Evolutionary conservation across 2,797 vertebrate genomes (phyloP).

Genomic region (Huso huso): DNA sequence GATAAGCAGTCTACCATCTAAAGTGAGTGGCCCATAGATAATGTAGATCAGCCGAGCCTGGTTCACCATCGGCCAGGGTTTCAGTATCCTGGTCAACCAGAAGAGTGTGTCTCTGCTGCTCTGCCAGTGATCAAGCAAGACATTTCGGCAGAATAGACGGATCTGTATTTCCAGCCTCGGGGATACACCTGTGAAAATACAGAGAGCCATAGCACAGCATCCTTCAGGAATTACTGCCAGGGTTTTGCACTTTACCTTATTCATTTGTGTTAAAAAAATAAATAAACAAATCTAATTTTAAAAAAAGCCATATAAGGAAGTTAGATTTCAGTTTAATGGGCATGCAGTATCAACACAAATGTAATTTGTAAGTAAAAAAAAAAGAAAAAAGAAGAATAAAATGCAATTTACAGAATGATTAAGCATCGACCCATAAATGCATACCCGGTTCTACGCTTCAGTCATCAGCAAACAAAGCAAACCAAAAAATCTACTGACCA

Average conservation of each 20-base stretch:
- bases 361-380: no score
- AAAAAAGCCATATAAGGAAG: no score
- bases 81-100: slow-evolving; percentile 75
- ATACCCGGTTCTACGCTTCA: no score
- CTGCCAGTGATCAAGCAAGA: slow-evolving; percentile 68
- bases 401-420: no score
- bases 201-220: neutral
- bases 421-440: no score
- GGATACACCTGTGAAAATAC: slow-evolving; percentile 48
- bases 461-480: no score
- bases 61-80: slow-evolving; percentile 80
- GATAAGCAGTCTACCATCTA: slow-evolving; percentile 51
- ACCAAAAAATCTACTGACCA: no score
- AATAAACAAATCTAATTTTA: no score
- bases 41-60: slow-evolving; percentile 81
- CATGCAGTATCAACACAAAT: no score
- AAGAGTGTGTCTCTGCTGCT: slow-evolving; percentile 60
- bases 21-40: slow-evolving; percentile 73
- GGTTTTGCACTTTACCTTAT: neutral
- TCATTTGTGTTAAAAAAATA: no score
- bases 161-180: slow-evolving; percentile 66
- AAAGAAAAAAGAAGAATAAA: no score
- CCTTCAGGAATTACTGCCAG: neutral
- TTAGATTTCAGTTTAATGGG: no score
- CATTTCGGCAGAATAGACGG: slow-evolving; percentile 69